Percentiles rank a stretch among this genome's conserved stretches.
These are phyloP conservation scores for Syritta pipiens DNA, from an alignment of 2,888 invertebrate species.

Conservation along the genomic window DNA sequence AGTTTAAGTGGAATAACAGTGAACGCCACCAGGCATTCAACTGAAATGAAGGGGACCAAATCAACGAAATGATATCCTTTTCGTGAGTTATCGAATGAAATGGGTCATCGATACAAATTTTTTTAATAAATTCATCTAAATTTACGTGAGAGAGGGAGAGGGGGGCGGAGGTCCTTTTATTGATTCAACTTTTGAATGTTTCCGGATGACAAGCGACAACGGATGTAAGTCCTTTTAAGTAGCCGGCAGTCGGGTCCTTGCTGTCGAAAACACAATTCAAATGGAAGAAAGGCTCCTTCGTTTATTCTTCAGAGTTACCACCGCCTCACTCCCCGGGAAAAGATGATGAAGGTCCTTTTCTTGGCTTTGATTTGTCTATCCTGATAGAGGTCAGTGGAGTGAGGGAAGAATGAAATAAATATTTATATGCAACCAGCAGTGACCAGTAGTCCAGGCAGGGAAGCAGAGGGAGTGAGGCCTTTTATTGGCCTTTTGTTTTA, in stretches of 20 bases:
- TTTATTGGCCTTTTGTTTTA: conserved; percentile 57
- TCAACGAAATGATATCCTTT: too few relatives aligned
- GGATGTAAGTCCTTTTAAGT: conserved; percentile 39
- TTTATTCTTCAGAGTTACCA: not conserved
- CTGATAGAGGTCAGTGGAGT: not conserved
- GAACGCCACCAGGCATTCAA: conserved; percentile 7
- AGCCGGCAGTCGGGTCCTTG: conserved; percentile 3
- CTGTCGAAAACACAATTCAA: conserved; percentile 39
- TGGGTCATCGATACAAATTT: conserved; percentile 22
- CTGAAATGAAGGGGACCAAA: too few relatives aligned
- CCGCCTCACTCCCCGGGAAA: not conserved
- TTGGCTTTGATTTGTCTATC: not conserved
- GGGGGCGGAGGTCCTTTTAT: conserved; percentile 21
- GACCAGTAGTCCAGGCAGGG: conserved; percentile 27
- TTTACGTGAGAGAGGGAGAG: not conserved
- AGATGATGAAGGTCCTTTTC: conserved; percentile 27
- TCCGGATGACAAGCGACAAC: conserved; percentile 52
- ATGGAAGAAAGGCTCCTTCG: conserved; percentile 26
- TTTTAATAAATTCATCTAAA: conserved; percentile 39
- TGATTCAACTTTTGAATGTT: conserved; percentile 37
- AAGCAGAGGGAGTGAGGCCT: too few relatives aligned
- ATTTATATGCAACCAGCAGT: conserved; percentile 55
- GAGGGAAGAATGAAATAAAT: conserved; percentile 24
- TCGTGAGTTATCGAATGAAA: conserved; percentile 49
- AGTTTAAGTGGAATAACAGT: conserved; percentile 28